Percentiles rank a stretch among this genome's conserved stretches.
Evolutionary conservation across 2,888 invertebrate genomes (phyloP).

Genomic region (Kuschelorhynchus macadamiae): DNA sequence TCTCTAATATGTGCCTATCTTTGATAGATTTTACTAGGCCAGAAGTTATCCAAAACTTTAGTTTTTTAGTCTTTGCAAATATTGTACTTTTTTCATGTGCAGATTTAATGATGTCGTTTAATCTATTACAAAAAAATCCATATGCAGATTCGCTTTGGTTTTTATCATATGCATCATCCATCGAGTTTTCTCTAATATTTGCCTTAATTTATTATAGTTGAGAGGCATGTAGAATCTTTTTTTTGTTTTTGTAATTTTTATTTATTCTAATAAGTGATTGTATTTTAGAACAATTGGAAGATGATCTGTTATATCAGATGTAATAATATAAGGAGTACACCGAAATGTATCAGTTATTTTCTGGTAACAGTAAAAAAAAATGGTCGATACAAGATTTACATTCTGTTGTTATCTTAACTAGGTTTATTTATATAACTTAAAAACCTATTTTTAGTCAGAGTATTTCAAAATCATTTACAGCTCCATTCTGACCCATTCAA

Average conservation of each 20-base stretch:
- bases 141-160: neutral
- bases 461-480: neutral
- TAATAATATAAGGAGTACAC: neutral
- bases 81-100: neutral
- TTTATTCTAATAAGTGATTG: neutral
- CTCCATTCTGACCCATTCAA: too few relatives aligned
- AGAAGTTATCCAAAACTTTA: constrained; percentile 14
- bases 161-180: neutral
- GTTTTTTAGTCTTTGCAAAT: constrained; percentile 1
- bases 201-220: neutral
- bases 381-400: neutral
- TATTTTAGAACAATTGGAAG: constrained; percentile 6
- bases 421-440: neutral
- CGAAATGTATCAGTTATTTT: neutral
- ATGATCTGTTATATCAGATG: constrained; percentile 3
- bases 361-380: neutral
- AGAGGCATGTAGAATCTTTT: neutral
- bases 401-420: neutral
- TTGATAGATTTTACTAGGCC: constrained; percentile 6
- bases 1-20: constrained; percentile 2
- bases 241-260: neutral
- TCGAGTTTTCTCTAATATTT: neutral
- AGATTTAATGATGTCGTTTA: neutral
- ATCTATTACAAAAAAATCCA: neutral
- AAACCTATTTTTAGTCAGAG: neutral